Base-by-base conservation (phyloP, 2,888 invertebrate genomes). In the Thereva unica region DNA sequence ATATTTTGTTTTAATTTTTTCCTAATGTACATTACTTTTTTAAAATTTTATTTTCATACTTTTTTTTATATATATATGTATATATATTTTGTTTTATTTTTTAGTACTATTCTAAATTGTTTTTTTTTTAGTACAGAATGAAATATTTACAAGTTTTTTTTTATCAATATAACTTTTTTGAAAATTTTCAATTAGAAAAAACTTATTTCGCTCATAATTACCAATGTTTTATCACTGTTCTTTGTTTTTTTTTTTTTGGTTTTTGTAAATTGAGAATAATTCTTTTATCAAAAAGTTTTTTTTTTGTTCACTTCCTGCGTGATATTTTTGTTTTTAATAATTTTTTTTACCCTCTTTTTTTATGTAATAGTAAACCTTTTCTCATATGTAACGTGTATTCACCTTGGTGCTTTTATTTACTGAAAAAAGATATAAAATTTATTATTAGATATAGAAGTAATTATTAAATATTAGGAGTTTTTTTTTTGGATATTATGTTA, bases 101-200 rank as follows among this genome's bases (percentile, higher is more conserved):
- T 4, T 55, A 41, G 41, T 9, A 4, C 50, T 61, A 50, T 12
- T 59, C 50, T 61, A 50, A 23, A 7, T 50, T 23, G 23, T 23
- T 23, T 23, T 23, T 23, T 23, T 23, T 59, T 61, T 50, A 61
- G 50, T 61, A 61, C 50, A 50, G 61, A 61, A 41, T 61, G 49
- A 40, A 61, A 61, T 61, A 61, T 61, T 38, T 61, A 61, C 61
- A 61, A 45, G 34, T 50, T 49, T 8, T 50, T 50, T n/a, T 12
- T 50, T 61, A 50, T 41, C 40, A 61, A n/a, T 49, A 40, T 41
- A 55, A 55, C 41, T n/a, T 23, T 40, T 7, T 41, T 1, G 40
- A 37, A 53, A 38, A 23, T 47, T 47, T 38, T 61, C 50, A 61
- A 61, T 61, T 61, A 61, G 49, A 50, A 61, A 56, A 50, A 61